Base-by-base conservation (phyloP, 1,140 invertebrate species). In the Drosophila melanogaster region DNA sequence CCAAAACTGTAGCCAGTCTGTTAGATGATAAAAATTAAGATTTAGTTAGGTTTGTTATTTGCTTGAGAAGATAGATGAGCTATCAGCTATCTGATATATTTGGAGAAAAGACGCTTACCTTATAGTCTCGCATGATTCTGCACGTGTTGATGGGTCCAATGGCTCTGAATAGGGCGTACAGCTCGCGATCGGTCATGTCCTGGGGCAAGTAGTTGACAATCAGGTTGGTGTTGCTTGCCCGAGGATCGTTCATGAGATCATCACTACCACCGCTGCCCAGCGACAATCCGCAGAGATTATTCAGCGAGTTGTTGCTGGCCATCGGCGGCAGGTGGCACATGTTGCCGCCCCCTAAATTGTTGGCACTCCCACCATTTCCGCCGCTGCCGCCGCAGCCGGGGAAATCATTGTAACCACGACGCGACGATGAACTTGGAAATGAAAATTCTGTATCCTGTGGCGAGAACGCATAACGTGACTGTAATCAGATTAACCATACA, bases 201-300 rank as follows among this genome's bases (percentile, higher is more conserved):
- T 99, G 98, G 24, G 98, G 98, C 64, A 99, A 94, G 92, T 99
- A 99, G 93, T 99, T 99, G 79, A 99, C 96, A 71, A 99, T 99
- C 62, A 99, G 93, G 93, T 98, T 98, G 11, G 97, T 96, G 40
- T 91, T 92, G 77, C 87, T 91, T 19, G 55, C 44, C 60, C 90
- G 78, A 12, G 73, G 84, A 66, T 85, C 83, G 50, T 79, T 84
- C 53, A 87, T 74, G 37, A 44, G 73, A 66, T 89, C 86, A 43
- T 90, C 86, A 57, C 77, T 79, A 49, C 86, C 85, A 41, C 83
- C 77, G 84, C 90, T 75, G 67, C 90, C 72, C 53, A 80, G 67
- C 47, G 77, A 87, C 50, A 84, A 33, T 53, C 85, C 85, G 85
- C 84, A 84, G 7, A 84, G 58, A 50, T 90, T 90, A 69, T 81